Evolutionary conservation across 1,140 invertebrate species (phyloP).

Genomic region (Leptinotarsa undecemlineata): DNA sequence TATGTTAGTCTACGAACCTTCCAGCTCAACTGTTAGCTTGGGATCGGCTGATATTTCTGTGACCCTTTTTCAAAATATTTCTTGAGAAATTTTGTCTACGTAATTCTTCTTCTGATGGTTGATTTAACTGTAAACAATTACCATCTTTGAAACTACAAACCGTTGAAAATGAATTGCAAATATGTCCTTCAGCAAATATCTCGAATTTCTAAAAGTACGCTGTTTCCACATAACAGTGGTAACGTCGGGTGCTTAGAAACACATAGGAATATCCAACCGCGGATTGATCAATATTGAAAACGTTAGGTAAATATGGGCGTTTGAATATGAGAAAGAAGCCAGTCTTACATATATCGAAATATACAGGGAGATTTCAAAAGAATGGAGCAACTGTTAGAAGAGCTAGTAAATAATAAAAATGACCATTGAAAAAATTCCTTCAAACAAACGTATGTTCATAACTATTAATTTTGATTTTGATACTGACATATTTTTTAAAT

Average conservation of each 20-base stretch:
- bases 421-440: too few species aligned
- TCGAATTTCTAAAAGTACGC: neutral
- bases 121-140: conserved; percentile 1
- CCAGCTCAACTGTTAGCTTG: too few species aligned
- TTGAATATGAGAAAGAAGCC: neutral
- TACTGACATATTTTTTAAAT: too few species aligned
- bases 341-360: neutral
- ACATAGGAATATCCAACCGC: neutral
- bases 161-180: conserved; percentile 1
- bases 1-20: too few species aligned
- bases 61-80: too few species aligned
- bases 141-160: neutral
- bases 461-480: too few species aligned
- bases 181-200: neutral
- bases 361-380: too few species aligned
- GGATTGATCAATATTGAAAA: neutral
- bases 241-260: neutral
- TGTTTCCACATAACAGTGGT: conserved; percentile 2
- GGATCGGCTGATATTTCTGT: too few species aligned
- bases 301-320: neutral
- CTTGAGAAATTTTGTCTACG: too few species aligned
- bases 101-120: neutral
- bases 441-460: too few species aligned
- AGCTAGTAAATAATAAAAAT: too few species aligned
- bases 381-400: too few species aligned